Base-by-base conservation (phyloP, 2,888 invertebrate species). In the Epicampocera succincta region DNA sequence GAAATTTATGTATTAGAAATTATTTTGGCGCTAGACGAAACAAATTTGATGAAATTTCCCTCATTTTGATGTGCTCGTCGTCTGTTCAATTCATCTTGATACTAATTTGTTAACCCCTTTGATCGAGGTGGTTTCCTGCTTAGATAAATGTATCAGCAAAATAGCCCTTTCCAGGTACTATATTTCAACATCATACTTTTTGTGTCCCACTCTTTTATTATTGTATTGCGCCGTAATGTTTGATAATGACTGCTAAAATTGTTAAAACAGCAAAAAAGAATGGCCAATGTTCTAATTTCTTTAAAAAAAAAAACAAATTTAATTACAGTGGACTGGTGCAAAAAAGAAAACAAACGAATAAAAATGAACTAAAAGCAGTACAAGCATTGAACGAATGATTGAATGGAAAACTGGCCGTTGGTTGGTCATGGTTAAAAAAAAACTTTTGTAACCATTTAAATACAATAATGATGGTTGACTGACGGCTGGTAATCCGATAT, bases 401-500 rank as follows among this genome's bases (percentile, higher is more conserved):
- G 13, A 66, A 11, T 17, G 33, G 29, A 25, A 25, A 25, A 25
- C 17, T 48, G 33, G 48, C 42, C 33, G n/a, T n/a, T n/a, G 1
- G 61, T 72, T 58, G 58, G 78, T 72, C 77, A 78, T 58, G 78
- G 78, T 72, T 72, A 65, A 63, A 33, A 3, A 48, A 52, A 13
- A 72, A 72, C 25, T 54, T 11, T 71, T 72, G 56, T 71, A 65
- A 71, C 15, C 19, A 65, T 77, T 65, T 58, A 58, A 72, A 78
- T 58, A 38, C n/a, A 76, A 68, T 68, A 76, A 72, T 38, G 50
- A 78, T 52, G 58, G 65, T 60, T 65, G 65, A 63, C 17, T 71
- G 71, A 13, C n/a, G n/a, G n/a, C 56, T 68, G 69, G 61, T 77
- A 77, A 77, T 65, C 38, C 42, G 71, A 78, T 72, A 78, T 50